A percentile compares a stretch with the other conserved stretches of the same genome.
Conservation (phyloP, 2,888 invertebrate genomes). For the Dicroscelio sp. region DNA sequence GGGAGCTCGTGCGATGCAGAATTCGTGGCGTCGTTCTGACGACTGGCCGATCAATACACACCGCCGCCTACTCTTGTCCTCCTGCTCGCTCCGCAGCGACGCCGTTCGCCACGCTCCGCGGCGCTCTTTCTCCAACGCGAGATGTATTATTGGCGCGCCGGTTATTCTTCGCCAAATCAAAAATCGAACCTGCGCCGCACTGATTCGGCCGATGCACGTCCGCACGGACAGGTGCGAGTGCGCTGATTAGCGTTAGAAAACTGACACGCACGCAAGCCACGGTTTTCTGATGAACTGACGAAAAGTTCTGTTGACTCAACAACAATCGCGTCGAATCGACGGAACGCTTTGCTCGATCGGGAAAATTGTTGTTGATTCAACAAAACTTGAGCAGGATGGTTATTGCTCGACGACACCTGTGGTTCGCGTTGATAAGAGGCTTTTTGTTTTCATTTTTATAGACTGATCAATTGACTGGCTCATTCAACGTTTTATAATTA, state of each 20-base stretch:
- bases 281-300: no score
- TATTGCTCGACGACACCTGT: no score
- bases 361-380: no score
- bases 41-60: constrained; percentile 90
- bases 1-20: constrained; percentile 77
- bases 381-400: no score
- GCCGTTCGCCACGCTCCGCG: no score
- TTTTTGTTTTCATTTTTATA: no score
- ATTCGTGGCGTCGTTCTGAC: constrained; percentile 83
- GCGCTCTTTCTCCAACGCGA: constrained; percentile 60
- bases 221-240: background rate
- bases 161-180: constrained; percentile 56
- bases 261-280: background rate
- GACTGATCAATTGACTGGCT: no score
- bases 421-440: no score
- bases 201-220: background rate
- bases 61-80: constrained; percentile 73
- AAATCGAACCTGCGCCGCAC: constrained; percentile 44
- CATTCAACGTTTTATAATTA: no score
- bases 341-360: no score
- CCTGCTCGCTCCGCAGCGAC: constrained; percentile 70
- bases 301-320: no score
- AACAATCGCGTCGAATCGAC: no score
- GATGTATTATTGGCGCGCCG: constrained; percentile 59
- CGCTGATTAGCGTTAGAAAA: background rate